Base-by-base conservation (phyloP, 2,888 invertebrate species). In the Tortrix viridana region DNA sequence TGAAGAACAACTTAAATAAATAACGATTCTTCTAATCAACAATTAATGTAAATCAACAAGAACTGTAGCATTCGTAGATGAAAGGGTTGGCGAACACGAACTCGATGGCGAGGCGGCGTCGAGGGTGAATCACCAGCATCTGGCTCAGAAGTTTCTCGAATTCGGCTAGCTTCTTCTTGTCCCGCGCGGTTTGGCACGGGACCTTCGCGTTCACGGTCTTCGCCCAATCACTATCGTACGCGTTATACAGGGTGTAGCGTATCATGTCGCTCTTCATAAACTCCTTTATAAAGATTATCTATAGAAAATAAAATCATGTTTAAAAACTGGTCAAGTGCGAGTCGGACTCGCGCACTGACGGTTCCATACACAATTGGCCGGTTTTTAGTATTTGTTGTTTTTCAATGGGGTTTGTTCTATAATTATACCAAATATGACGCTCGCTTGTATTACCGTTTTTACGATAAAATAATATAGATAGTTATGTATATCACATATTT, bases 101-200 rank as follows among this genome's bases (percentile, higher is more conserved):
- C 56, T 81, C 80, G 32, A 87, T 82, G 9, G 79, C 65, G 20
- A 82, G 7, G 48, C 89, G 76, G 2, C 66, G 5, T 1, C 65
- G 66, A 0, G 88, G 87, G 54, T 84, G 69, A 18, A 86, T 44
- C 0, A 62, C 52, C 63, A 89, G 69, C 86, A 89, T 88, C 66
- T 79, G 64, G 20, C 76, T 55, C 47, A 88, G 67, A 43, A 88
- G 65, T 0, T 23, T 53, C 9, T 60, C 14, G 3, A 86, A 65
- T 5, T 38, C 19, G 2, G 48, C 38, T 1, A 81, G 38, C 69
- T 82, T 82, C 16, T 20, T 9, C 4, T 53, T 22, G 49, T 80
- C 78, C 1, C 37, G 0, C 44, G 18, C 47, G 26, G 26, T 4
- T n/a, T 23, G 5, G 20, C 26, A 6, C 26, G 1, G 9, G 0